Percentiles rank a stretch among this genome's conserved stretches.
Evolutionary conservation across 2,113 vertebrate genomes (phyloP).

Genomic region (Bos indicus): DNA sequence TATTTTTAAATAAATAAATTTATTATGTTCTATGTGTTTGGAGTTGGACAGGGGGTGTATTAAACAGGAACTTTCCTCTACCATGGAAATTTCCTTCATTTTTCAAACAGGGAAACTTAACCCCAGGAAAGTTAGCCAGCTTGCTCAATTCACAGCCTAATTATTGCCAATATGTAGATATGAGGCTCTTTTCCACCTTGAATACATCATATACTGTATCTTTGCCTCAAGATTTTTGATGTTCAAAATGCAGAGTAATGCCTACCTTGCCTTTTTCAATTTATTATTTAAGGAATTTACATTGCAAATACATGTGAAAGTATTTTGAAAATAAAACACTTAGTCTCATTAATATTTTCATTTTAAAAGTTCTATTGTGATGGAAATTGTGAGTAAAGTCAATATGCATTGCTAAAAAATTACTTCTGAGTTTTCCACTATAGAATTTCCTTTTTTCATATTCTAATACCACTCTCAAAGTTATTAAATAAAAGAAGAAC

Average conservation of each 20-base stretch:
- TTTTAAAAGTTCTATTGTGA: neutral
- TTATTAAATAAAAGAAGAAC: slow-evolving; percentile 18
- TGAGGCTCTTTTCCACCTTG: neutral
- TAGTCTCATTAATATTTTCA: neutral
- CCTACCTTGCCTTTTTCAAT: neutral
- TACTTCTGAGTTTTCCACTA: neutral
- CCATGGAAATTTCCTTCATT: neutral
- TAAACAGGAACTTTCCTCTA: neutral
- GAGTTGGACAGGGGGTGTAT: neutral
- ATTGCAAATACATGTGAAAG: neutral
- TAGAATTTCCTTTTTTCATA: neutral
- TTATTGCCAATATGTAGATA: neutral
- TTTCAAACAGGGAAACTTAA: slow-evolving; percentile 1
- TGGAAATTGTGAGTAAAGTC: neutral
- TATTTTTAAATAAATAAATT: slow-evolving; percentile 12
- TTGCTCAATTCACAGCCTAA: neutral
- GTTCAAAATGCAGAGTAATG: neutral
- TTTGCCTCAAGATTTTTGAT: neutral
- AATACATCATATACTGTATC: neutral
- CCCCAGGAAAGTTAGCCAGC: neutral
- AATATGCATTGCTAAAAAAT: neutral
- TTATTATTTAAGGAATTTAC: neutral
- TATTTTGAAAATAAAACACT: slow-evolving; percentile 23
- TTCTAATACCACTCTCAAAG: neutral
- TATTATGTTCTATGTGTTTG: neutral